Percentiles rank a stretch among this genome's conserved stretches.
Evolutionary conservation across 2,113 vertebrate genomes (phyloP).

Genomic region (Gadus chalcogrammus): DNA sequence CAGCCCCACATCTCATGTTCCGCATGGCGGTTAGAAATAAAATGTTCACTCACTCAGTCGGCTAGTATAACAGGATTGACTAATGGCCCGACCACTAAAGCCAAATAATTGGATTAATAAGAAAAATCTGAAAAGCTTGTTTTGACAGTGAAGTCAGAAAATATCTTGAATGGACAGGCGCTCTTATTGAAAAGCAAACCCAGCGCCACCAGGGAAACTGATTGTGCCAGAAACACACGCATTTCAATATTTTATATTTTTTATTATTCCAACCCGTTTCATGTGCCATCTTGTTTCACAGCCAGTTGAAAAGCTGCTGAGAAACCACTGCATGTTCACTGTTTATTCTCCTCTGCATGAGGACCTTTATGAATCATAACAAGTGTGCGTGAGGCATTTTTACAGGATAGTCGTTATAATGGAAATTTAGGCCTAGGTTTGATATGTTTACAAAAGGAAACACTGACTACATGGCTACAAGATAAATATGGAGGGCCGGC

Average conservation of each 20-base stretch:
- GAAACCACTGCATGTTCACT: constrained; percentile 59
- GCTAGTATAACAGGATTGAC: constrained; percentile 43
- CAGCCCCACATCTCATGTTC: constrained; percentile 15
- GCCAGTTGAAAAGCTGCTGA: constrained; percentile 69
- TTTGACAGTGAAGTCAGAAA: constrained; percentile 42
- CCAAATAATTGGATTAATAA: constrained; percentile 59
- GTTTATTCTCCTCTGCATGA: constrained; percentile 50
- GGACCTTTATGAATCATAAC: constrained; percentile 61
- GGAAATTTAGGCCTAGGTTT: constrained; percentile 15
- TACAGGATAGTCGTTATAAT: constrained; percentile 17
- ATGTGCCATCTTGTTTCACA: constrained; percentile 70
- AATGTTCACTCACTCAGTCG: constrained; percentile 39
- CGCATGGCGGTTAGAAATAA: constrained; percentile 25
- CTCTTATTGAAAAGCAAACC: constrained; percentile 50
- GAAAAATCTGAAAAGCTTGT: constrained; percentile 44
- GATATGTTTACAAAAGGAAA: constrained; percentile 20
- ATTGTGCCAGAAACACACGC: constrained; percentile 63
- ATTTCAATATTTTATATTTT: constrained; percentile 43
- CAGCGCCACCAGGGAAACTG: constrained; percentile 42
- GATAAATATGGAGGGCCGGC: too few species aligned
- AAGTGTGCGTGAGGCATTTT: constrained; percentile 9
- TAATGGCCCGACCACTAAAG: constrained; percentile 45
- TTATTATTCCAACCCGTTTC: constrained; percentile 67
- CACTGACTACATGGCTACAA: not conserved
- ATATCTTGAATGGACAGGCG: constrained; percentile 42